Evolutionary conservation across 2,888 invertebrate genomes (phyloP).

Genomic region (Plutella xylostella): DNA sequence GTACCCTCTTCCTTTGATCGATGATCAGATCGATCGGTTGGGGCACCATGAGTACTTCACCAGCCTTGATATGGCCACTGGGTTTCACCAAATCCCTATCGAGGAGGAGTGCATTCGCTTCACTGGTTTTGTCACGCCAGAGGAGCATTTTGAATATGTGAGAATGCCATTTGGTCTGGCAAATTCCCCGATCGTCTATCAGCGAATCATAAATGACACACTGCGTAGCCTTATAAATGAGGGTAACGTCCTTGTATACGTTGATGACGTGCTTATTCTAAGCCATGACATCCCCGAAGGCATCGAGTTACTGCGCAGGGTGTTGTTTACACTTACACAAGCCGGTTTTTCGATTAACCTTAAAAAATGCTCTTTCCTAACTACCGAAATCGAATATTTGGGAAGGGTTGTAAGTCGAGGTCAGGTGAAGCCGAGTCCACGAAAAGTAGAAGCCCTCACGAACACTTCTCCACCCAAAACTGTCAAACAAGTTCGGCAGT

Average conservation of each 20-base stretch:
- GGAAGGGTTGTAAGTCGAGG: not conserved
- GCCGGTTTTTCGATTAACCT: conserved; percentile 3
- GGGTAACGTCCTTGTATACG: not conserved
- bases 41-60: conserved; percentile 19
- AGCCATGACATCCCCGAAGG: not conserved
- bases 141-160: not conserved
- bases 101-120: not conserved
- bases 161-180: not conserved
- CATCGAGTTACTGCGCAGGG: not conserved
- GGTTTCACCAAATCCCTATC: not conserved
- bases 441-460: conserved; percentile 4
- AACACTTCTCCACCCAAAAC: not conserved
- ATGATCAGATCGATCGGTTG: conserved; percentile 23
- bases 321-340: not conserved
- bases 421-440: conserved; percentile 2
- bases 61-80: conserved; percentile 20
- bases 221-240: not conserved
- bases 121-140: not conserved
- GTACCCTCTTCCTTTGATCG: conserved; percentile 20
- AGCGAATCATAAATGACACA: not conserved
- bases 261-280: not conserved
- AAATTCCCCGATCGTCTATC: not conserved
- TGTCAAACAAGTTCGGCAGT: conserved; percentile 1
- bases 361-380: not conserved
- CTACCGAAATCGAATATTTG: not conserved